These are phyloP conservation scores for Penaeus chinensis DNA, from an alignment of 1,140 invertebrate species.

Conservation along the genomic window DNA sequence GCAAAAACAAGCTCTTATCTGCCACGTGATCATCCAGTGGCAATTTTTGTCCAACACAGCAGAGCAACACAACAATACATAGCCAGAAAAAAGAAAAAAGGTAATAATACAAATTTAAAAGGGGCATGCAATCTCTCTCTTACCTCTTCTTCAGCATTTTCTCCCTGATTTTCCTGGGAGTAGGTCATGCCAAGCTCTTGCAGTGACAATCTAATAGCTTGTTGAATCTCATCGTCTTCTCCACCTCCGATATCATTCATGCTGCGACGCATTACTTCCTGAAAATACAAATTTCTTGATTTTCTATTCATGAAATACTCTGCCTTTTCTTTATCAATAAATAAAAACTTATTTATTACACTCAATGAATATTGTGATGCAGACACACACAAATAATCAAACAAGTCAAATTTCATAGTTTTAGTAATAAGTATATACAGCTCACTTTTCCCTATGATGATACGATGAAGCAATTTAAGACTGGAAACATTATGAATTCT, in stretches of 20 bases:
- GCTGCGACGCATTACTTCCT: slow-evolving; percentile 54
- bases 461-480: too few species aligned
- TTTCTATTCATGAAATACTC: background rate
- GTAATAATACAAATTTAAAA: background rate
- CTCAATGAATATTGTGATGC: too few species aligned
- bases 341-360: too few species aligned
- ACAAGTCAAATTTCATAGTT: too few species aligned
- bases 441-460: too few species aligned
- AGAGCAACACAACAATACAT: background rate
- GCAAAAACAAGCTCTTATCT: background rate
- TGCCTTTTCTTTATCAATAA: too few species aligned
- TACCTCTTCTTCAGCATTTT: slow-evolving; percentile 39
- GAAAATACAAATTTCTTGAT: background rate
- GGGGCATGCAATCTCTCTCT: background rate
- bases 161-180: slow-evolving; percentile 41
- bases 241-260: slow-evolving; percentile 47
- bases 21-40: background rate
- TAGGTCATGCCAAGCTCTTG: slow-evolving; percentile 55
- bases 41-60: background rate
- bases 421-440: too few species aligned
- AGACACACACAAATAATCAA: too few species aligned
- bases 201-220: slow-evolving; percentile 55
- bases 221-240: slow-evolving; percentile 59
- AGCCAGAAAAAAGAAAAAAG: background rate
- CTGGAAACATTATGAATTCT: too few species aligned